Evolutionary conservation across 2,113 vertebrate genomes (phyloP).

Genomic region (Protomyctophum bolini): DNA sequence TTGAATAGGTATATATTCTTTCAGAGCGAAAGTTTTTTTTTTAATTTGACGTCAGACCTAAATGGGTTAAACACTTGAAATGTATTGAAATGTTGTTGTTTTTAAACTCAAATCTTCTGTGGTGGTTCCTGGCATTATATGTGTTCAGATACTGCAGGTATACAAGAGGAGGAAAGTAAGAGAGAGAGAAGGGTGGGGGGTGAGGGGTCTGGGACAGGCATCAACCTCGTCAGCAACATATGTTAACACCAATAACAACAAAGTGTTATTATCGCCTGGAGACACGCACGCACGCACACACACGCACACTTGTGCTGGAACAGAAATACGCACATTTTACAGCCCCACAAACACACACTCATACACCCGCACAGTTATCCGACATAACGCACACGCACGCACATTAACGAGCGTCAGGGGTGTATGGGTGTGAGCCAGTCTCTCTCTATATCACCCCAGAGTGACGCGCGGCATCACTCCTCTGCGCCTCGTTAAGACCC

Average conservation of each 20-base stretch:
- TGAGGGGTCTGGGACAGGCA: constrained; percentile 29
- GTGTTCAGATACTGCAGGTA: not conserved
- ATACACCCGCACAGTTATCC: not conserved
- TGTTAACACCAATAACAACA: constrained; percentile 94
- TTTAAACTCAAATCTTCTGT: too few species aligned
- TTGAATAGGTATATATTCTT: too few species aligned
- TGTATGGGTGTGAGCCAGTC: not conserved
- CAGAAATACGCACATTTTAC: not conserved
- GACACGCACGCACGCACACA: constrained; percentile 63
- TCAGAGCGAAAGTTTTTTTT: too few species aligned
- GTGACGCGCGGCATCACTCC: constrained; percentile 17
- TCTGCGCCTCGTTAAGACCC: constrained; percentile 31
- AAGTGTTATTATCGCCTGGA: constrained; percentile 93
- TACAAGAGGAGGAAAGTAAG: constrained; percentile 90
- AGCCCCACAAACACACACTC: not conserved
- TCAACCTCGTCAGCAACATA: constrained; percentile 84
- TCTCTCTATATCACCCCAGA: not conserved
- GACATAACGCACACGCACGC: not conserved
- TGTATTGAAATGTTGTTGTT: too few species aligned
- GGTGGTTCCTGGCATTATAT: too few species aligned
- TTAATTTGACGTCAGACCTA: too few species aligned
- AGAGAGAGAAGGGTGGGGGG: constrained; percentile 61
- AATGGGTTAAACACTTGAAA: too few species aligned
- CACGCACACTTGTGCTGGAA: not conserved
- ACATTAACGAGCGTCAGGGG: not conserved